Conservation (phyloP, 2,797 vertebrate genomes). For the Euthynnus affinis region DNA sequence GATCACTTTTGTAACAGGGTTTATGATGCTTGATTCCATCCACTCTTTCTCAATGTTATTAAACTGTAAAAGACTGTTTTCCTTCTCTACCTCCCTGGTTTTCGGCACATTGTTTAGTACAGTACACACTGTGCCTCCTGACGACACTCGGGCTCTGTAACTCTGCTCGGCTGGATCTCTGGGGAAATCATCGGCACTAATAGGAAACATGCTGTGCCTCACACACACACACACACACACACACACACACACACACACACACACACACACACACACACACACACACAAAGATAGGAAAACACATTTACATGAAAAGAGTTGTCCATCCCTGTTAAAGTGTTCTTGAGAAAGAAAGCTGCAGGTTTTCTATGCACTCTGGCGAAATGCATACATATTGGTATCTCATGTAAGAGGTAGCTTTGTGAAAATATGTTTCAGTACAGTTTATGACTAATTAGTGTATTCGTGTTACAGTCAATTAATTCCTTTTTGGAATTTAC, state of each 20-base stretch:
- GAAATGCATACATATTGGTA: neutral
- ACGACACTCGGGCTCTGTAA: conserved; percentile 77
- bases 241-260: neutral
- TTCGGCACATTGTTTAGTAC: conserved; percentile 71
- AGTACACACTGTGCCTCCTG: conserved; percentile 76
- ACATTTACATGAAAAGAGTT: conserved; percentile 13
- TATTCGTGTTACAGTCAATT: neutral
- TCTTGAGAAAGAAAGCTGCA: conserved; percentile 36
- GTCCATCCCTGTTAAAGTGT: conserved; percentile 25
- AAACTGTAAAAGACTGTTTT: conserved; percentile 74
- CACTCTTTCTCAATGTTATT: conserved; percentile 78
- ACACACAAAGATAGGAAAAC: conserved; percentile 8
- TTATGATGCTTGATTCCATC: conserved; percentile 69
- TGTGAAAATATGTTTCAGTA: conserved; percentile 10
- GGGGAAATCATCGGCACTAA: conserved; percentile 80
- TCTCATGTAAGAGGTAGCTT: conserved; percentile 7
- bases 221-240: conserved; percentile 18
- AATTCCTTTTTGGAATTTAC: neutral
- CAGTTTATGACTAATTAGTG: conserved; percentile 7
- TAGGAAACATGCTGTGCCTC: conserved; percentile 80
- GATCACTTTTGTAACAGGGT: conserved; percentile 69
- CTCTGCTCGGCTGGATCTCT: conserved; percentile 68
- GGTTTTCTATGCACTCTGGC: conserved; percentile 11
- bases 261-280: conserved; percentile 1
- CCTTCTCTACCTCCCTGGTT: conserved; percentile 68